Evolutionary conservation across 1,140 invertebrate species (phyloP), one percentile per base, ranked within the genome.

Genomic region (Branchinecta lindahli): DNA sequence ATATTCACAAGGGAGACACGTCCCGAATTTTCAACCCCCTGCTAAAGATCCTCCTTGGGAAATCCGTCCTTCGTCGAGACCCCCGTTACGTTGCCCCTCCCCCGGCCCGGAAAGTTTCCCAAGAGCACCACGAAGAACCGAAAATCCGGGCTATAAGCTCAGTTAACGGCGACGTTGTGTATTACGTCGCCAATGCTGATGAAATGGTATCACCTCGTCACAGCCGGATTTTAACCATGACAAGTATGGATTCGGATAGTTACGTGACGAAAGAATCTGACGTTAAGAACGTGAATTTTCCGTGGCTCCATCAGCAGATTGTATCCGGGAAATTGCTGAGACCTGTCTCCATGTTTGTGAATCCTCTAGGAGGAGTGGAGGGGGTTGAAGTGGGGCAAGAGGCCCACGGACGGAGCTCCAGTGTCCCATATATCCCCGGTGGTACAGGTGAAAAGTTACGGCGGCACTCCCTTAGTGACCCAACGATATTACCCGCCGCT

Each of bases 91-190:
- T 20, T 4, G 12, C 12, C 6, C 12, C 18, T 20, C 52, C 52
- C 18, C 52, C 12, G 18, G 2, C 18, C 18, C 52, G 52, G 12
- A 61, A 61, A 61, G 18, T 44, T 72, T 8, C 68, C 21, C 8
- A 71, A 61, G 52, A 61, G 12, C 52, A 77, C 12, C 73, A 76
- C 68, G 68, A 73, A 8, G 78, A 83, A 80, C 82, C 85, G 0
- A 87, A 89, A 76, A 88, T 93, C 9, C 91, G 88, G 77, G 90
- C 90, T 3, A 90, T 93, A 47, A 92, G 90, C 75, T 91, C 86
- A 66, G 88, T 90, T 33, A 88, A 90, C 73, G 90, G 90, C 1
- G 90, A 91, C 75, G 85, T 92, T 0, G 89, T 90, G 73, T 92
- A 92, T 78, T 90, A 92, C 76, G 86, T 91, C 33, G 85, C 83